A percentile compares a stretch with the other conserved stretches of the same genome.
Conservation (phyloP, 1,140 invertebrate genomes). For the Hyphantria cunea region DNA sequence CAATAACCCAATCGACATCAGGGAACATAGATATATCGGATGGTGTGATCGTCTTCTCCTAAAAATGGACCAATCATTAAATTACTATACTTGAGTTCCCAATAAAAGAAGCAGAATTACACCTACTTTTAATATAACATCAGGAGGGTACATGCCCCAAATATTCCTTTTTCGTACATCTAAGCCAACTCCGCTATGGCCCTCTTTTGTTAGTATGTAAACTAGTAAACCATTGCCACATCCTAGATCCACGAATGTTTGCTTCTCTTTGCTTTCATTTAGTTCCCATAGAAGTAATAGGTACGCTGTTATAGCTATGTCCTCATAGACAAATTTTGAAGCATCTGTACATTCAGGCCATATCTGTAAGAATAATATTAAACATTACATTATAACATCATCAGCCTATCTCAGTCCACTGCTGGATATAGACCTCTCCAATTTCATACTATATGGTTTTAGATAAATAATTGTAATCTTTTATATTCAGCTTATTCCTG, state of each 20-base stretch:
- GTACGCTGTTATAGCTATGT: conserved; percentile 97
- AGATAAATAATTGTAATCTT: not conserved
- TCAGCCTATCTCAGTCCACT: too few species aligned
- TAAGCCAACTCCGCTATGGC: conserved; percentile 92
- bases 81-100: not conserved
- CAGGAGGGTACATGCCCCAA: conserved; percentile 90
- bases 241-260: conserved; percentile 95
- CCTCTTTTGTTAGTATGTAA: conserved; percentile 92
- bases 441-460: not conserved
- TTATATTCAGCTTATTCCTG: too few species aligned
- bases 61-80: conserved; percentile 41
- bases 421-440: too few species aligned
- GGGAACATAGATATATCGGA: conserved; percentile 87
- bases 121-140: conserved; percentile 68
- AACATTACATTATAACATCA: too few species aligned
- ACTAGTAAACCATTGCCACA: conserved; percentile 98
- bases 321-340: conserved; percentile 97
- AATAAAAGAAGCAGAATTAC: not conserved
- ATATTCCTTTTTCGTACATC: conserved; percentile 95
- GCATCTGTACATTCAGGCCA: conserved; percentile 97
- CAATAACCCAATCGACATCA: conserved; percentile 96
- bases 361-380: conserved; percentile 76
- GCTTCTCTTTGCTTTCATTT: conserved; percentile 70
- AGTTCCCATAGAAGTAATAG: conserved; percentile 91
- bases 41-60: conserved; percentile 87